Conservation (phyloP, 2,113 vertebrate species). For the Ptyas mucosa region DNA sequence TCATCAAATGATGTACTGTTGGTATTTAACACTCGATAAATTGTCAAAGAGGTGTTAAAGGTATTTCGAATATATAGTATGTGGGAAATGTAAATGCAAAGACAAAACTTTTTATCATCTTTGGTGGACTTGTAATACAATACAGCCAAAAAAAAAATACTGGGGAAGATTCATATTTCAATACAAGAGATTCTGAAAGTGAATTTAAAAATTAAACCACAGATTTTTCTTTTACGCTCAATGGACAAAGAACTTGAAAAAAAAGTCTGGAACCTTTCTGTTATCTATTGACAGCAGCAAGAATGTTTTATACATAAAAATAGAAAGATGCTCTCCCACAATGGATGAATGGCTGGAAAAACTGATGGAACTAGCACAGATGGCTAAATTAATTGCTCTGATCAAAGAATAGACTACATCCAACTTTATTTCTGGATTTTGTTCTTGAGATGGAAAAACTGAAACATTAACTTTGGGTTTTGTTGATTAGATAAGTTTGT, state of each 20-base stretch:
- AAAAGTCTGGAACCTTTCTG: neutral
- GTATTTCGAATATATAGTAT: neutral
- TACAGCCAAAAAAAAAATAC: neutral
- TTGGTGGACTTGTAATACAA: neutral
- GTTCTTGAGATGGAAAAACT: neutral
- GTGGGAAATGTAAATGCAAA: neutral
- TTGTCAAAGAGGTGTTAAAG: neutral
- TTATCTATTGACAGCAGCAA: neutral
- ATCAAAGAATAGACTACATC: neutral
- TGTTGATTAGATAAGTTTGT: neutral
- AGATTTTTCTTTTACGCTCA: neutral
- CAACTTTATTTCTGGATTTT: neutral
- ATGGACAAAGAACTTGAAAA: neutral
- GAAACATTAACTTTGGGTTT: neutral
- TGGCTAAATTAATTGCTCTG: neutral
- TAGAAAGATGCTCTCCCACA: neutral
- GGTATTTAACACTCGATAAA: neutral
- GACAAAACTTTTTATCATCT: neutral
- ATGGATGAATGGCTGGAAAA: neutral
- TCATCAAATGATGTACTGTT: neutral
- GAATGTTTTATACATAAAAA: neutral
- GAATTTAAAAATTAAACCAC: neutral
- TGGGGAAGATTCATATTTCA: neutral
- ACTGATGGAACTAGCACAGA: neutral
- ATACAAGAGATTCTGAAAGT: neutral